Conservation (phyloP, 1,140 invertebrate species). For the Adelges cooleyi region DNA sequence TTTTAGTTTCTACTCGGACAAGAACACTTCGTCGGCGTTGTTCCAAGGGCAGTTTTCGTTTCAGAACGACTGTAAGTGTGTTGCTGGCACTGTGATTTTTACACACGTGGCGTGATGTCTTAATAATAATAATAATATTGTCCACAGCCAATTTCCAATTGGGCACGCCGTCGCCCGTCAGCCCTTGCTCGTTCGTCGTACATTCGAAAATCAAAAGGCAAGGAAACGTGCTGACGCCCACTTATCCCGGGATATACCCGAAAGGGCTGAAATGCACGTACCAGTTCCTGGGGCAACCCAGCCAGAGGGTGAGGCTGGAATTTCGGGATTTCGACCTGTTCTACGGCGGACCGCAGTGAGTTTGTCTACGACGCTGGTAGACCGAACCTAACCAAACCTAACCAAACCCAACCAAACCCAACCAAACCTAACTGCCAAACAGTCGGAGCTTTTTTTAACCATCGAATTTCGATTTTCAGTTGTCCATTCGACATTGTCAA, state of each 20-base stretch:
- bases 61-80: slow-evolving; percentile 80
- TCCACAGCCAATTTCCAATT: slow-evolving; percentile 72
- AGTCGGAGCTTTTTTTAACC: no score
- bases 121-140: no score
- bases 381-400: no score
- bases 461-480: slow-evolving; percentile 45
- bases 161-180: slow-evolving; percentile 66
- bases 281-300: slow-evolving; percentile 78
- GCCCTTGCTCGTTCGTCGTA: slow-evolving; percentile 74
- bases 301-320: slow-evolving; percentile 86
- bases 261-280: slow-evolving; percentile 89
- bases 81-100: background rate
- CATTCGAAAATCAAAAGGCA: slow-evolving; percentile 60
- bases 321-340: slow-evolving; percentile 98
- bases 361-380: no score
- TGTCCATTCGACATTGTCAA: slow-evolving; percentile 97
- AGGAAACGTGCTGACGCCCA: slow-evolving; percentile 86
- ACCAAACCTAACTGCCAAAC: no score
- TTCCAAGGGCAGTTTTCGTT: slow-evolving; percentile 82
- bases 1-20: slow-evolving; percentile 91
- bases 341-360: slow-evolving; percentile 96
- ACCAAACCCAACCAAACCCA: no score
- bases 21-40: slow-evolving; percentile 62
- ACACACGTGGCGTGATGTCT: no score
- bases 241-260: slow-evolving; percentile 97